A percentile compares a stretch with the other conserved stretches of the same genome.
phyloP scores from a whole-genome alignment of 1,140 invertebrate species.

The Ericerus pela region DNA sequence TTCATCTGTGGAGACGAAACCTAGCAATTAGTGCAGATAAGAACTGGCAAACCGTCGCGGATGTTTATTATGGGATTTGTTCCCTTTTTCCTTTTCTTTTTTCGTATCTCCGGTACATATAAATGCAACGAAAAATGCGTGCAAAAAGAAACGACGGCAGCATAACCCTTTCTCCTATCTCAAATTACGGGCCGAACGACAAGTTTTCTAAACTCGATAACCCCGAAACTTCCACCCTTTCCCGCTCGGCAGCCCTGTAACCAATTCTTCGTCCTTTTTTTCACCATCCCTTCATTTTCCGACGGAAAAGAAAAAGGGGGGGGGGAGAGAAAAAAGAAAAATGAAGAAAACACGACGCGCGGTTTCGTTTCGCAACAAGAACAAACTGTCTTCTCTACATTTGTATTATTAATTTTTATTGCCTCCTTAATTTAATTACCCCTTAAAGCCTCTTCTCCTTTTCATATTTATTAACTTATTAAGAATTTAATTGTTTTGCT shows the following conservation, averaged over 20 bases:
- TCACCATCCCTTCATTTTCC: too few relatives aligned
- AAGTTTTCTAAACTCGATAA: slow-evolving; percentile 3
- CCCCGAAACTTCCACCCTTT: not conserved
- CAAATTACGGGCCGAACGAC: slow-evolving; percentile 5
- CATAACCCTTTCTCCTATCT: slow-evolving; percentile 7
- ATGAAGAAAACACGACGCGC: not conserved
- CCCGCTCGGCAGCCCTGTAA: not conserved
- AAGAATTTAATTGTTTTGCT: slow-evolving; percentile 11
- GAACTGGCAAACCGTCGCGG: slow-evolving; percentile 5
- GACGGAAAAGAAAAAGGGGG: too few relatives aligned
- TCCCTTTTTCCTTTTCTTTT: not conserved
- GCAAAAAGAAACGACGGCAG: not conserved
- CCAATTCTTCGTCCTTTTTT: not conserved
- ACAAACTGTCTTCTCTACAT: slow-evolving; percentile 6
- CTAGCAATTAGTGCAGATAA: slow-evolving; percentile 8
- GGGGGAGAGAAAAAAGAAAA: too few relatives aligned
- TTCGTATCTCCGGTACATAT: not conserved
- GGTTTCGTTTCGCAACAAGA: not conserved
- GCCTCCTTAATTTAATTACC: slow-evolving; percentile 9
- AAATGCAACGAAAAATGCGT: too few relatives aligned
- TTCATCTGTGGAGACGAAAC: too few relatives aligned
- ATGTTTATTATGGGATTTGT: slow-evolving; percentile 11
- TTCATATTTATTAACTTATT: slow-evolving; percentile 12
- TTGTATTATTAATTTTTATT: slow-evolving; percentile 13
- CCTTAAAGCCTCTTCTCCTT: not conserved